phyloP scores from a whole-genome alignment of 2,113 vertebrate species.

The Eolophus roseicapilla region DNA sequence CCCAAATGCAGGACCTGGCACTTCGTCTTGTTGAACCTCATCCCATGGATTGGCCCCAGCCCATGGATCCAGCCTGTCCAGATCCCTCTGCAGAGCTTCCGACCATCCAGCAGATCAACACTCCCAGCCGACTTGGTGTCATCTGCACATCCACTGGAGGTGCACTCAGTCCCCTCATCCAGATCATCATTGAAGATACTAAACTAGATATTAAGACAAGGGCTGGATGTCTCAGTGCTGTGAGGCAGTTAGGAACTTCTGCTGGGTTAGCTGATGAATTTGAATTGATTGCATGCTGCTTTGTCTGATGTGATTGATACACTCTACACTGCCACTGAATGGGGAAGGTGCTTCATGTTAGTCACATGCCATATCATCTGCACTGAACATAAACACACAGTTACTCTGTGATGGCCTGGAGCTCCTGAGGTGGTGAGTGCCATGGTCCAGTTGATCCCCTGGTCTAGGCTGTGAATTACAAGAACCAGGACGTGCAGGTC shows the following conservation, averaged over 20 bases:
- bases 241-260: not conserved
- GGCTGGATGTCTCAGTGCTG: not conserved
- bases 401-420: not conserved
- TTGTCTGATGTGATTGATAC: not conserved
- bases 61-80: not conserved
- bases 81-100: not conserved
- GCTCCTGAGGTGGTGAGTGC: not conserved
- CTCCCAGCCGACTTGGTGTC: not conserved
- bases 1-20: not conserved
- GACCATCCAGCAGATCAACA: not conserved
- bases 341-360: not conserved
- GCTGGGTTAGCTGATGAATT: not conserved
- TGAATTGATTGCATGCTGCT: not conserved
- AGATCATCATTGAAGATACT: not conserved
- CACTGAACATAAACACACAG: not conserved
- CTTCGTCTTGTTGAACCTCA: not conserved
- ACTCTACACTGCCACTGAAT: fast-evolving
- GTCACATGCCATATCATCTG: not conserved
- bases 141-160: not conserved
- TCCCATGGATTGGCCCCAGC: too few species aligned
- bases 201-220: not conserved
- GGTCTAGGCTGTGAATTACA: not conserved
- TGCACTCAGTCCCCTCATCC: not conserved
- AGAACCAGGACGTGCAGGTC: not conserved
- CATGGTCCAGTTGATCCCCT: not conserved